Evolutionary conservation across 1,140 invertebrate species (phyloP).

Genomic region (Sitodiplosis mosellana): DNA sequence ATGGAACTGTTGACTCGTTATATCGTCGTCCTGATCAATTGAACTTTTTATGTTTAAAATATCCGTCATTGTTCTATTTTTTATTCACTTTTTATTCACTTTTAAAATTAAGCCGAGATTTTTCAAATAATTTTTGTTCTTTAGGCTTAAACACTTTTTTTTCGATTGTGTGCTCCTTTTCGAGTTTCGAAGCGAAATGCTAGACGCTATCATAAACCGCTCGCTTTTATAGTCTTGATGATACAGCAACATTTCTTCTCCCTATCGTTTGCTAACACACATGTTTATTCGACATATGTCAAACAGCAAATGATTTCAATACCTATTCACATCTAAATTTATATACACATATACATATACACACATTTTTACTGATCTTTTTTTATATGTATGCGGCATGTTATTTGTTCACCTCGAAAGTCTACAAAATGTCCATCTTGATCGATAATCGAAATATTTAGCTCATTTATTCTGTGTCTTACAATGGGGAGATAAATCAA

Average conservation of each 20-base stretch:
- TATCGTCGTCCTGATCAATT: slow-evolving; percentile 15
- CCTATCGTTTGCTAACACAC: background rate
- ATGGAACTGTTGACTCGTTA: slow-evolving; percentile 16
- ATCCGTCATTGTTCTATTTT: slow-evolving; percentile 8
- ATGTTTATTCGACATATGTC: background rate
- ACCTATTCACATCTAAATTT: background rate
- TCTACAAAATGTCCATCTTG: slow-evolving; percentile 12
- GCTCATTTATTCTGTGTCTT: slow-evolving; percentile 7
- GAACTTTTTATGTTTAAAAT: slow-evolving; percentile 7
- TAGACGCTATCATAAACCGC: background rate
- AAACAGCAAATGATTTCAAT: background rate
- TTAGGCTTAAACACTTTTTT: background rate
- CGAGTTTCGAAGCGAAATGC: background rate
- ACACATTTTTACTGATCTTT: background rate
- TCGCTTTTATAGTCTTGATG: background rate
- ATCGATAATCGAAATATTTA: slow-evolving; percentile 11
- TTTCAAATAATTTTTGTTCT: background rate
- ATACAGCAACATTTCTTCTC: background rate
- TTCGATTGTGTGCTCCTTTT: background rate
- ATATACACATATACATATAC: background rate
- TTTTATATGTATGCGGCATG: slow-evolving; percentile 10
- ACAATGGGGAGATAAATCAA: slow-evolving; percentile 20
- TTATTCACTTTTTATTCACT: slow-evolving; percentile 7
- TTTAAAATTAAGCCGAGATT: slow-evolving; percentile 4
- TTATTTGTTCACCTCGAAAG: slow-evolving; percentile 12